Evolutionary conservation across 2,797 vertebrate species (phyloP), one percentile per base, ranked within the genome.

Genomic region (Synanceia verrucosa): DNA sequence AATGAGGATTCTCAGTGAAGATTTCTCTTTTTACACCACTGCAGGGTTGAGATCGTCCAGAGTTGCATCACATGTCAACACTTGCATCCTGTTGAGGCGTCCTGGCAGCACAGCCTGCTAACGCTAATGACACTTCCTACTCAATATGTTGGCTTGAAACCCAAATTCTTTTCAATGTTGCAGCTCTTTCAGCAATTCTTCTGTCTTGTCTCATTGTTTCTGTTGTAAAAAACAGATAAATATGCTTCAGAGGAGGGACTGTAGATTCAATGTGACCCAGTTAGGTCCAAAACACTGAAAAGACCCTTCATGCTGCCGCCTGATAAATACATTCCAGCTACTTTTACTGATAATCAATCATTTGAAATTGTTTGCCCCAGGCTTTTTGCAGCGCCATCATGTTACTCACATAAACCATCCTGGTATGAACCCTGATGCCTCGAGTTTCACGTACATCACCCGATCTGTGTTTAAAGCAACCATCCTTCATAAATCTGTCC

Each of bases 61-160:
- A 82, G 83, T 87, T 84, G 83, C 87, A 80, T 92, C 88, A 84
- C 87, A 89, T 83, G 84, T 91, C 90, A 86, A 89, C 88, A 86
- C 89, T 85, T 81, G 84, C 77, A 81, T 85, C 86, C 74, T 60
- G 66, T 41, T 57, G 82, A 78, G 70, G 76, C 56, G 18, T 76
- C 81, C 64, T 77, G 86, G 83, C 82, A 84, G 68, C 33, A 0
- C 23, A 28, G 65, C 31, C 43, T 26, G 60, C 70, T 64, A 60
- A 76, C 52, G 61, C 76, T 72, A 64, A 66, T 68, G 56, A 46
- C 55, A 74, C 70, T 83, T 88, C 77, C 65, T 70, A 50, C 55
- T 62, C 9, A 23, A 39, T 36, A 46, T 3, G 16, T 34, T 79
- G 78, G 72, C 71, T 73, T 41, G 33, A 46, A 65, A 75, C 61